Conservation (phyloP, 30 jellyfish, hydroid and myxozoan genomes). For the Chrysaora quinquecirrha region DNA sequence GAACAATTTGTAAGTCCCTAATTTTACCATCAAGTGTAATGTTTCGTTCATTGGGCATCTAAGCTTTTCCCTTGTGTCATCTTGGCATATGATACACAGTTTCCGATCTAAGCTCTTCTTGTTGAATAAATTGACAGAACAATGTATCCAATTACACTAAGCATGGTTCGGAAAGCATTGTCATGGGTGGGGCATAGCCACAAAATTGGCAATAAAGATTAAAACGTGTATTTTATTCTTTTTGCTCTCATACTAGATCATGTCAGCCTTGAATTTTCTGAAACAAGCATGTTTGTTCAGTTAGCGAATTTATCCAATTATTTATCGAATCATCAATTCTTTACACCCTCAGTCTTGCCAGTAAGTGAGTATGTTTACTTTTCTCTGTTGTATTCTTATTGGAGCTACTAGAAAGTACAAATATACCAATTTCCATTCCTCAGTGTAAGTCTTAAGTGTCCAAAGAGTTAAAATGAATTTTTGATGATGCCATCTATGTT, state of each 20-base stretch:
- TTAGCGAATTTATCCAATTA: not conserved
- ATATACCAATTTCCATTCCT: not conserved
- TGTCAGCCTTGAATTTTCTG: not conserved
- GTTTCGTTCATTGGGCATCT: too few species aligned
- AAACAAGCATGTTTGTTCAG: not conserved
- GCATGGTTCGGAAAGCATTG: too few species aligned
- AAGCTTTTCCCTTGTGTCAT: too few species aligned
- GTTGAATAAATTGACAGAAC: too few species aligned
- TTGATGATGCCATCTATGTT: not conserved
- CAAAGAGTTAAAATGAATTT: not conserved
- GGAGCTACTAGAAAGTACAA: not conserved
- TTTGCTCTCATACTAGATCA: not conserved
- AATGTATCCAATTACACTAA: too few species aligned
- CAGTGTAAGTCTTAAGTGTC: not conserved
- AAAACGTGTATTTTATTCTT: too few species aligned
- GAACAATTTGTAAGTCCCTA: too few species aligned
- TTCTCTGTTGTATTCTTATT: not conserved
- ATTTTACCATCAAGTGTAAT: too few species aligned
- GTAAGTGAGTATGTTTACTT: not conserved
- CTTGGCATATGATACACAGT: too few species aligned
- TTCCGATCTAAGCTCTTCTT: too few species aligned
- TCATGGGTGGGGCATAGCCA: too few species aligned
- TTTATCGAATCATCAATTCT: constrained; percentile 11
- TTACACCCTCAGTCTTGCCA: not conserved
- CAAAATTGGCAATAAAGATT: too few species aligned